Evolutionary conservation across 2,888 invertebrate species (phyloP).

Genomic region (Machimus rusticus): DNA sequence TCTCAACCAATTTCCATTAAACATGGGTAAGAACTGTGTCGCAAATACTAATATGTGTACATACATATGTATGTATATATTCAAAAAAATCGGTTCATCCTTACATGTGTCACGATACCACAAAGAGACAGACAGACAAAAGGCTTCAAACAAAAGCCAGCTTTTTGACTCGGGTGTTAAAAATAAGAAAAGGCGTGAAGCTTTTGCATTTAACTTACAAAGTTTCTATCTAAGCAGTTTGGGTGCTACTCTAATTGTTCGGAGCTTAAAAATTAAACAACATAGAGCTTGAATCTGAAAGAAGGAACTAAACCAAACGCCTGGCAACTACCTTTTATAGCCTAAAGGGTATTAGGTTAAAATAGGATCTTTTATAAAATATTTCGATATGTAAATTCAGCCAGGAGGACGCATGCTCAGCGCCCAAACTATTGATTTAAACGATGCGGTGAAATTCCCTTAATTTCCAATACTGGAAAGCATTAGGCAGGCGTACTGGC

Average conservation of each 20-base stretch:
- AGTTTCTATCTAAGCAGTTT: neutral
- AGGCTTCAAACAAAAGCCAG: no score
- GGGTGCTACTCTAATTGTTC: neutral
- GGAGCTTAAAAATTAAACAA: neutral
- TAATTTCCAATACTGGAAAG: constrained; percentile 32
- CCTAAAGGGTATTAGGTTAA: neutral
- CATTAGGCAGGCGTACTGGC: neutral
- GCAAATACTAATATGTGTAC: no score
- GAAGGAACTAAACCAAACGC: neutral
- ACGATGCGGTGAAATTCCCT: constrained; percentile 50
- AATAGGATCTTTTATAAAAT: neutral
- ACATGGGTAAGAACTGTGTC: no score
- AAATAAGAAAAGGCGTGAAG: no score
- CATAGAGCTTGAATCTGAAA: neutral
- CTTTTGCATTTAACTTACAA: no score
- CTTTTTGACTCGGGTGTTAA: no score
- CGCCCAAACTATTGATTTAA: constrained; percentile 50
- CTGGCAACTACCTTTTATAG: constrained; percentile 1
- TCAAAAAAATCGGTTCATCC: no score
- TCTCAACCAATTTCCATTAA: no score
- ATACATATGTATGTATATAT: no score
- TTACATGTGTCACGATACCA: no score
- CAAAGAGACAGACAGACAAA: no score
- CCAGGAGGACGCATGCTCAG: constrained; percentile 45
- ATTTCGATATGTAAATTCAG: neutral